Percentiles rank a stretch among this genome's conserved stretches.
phyloP scores from a whole-genome alignment of 2,797 vertebrate genomes.

The Pteronotus mesoamericanus region DNA sequence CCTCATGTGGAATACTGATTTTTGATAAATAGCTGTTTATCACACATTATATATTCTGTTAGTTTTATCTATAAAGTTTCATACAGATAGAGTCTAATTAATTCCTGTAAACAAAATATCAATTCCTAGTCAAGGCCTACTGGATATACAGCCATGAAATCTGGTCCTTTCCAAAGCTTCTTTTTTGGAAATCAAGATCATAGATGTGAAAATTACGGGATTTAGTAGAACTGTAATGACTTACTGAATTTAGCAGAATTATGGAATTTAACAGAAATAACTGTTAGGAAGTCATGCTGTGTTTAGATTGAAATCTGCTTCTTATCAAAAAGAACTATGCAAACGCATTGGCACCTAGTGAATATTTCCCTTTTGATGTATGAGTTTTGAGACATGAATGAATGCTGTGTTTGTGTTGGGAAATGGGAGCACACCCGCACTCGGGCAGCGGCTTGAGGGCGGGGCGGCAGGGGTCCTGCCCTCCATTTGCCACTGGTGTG shows the following conservation, averaged over 20 bases:
- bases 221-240: background rate
- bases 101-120: background rate
- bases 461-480: background rate
- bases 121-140: background rate
- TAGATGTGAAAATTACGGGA: background rate
- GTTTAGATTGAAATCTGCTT: background rate
- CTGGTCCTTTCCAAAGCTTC: background rate
- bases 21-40: background rate
- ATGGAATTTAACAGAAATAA: background rate
- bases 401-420: background rate
- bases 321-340: background rate
- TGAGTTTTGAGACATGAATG: background rate
- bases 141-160: background rate
- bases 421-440: background rate
- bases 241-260: background rate
- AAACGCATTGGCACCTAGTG: background rate
- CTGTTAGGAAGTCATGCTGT: background rate
- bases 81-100: background rate
- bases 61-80: background rate
- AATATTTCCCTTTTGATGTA: background rate
- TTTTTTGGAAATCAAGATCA: constrained; percentile 8
- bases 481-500: fast-evolving
- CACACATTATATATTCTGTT: background rate
- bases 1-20: background rate
- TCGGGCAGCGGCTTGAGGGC: too few relatives aligned